These are phyloP conservation scores for Speoplatyrhinus poulsoni DNA, from an alignment of 2,113 vertebrate genomes.

Conservation along the genomic window DNA sequence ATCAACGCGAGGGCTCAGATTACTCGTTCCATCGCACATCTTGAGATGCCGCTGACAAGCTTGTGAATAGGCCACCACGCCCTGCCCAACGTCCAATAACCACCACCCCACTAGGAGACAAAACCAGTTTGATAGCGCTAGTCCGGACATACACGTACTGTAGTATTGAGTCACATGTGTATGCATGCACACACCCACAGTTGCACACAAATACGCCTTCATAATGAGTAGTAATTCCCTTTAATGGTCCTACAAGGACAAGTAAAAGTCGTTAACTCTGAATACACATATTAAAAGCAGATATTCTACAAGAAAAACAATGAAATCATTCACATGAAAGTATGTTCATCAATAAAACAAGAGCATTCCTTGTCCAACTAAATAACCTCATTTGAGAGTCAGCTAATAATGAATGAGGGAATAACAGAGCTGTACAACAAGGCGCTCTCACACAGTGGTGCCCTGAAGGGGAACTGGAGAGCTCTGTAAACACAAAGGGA, in stretches of 20 bases:
- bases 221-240: neutral
- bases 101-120: neutral
- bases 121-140: neutral
- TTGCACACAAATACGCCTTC: neutral
- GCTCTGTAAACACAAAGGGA: slow-evolving; percentile 29
- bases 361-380: neutral
- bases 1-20: slow-evolving; percentile 8
- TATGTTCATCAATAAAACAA: slow-evolving; percentile 29
- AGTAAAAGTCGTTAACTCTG: too few species aligned
- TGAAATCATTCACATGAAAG: neutral
- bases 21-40: neutral
- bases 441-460: neutral
- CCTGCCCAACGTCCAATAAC: neutral
- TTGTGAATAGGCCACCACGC: neutral
- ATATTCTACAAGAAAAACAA: neutral
- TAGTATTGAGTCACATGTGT: neutral
- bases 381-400: slow-evolving; percentile 2
- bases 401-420: slow-evolving; percentile 34
- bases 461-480: slow-evolving; percentile 4
- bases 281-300: neutral
- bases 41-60: neutral
- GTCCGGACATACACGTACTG: slow-evolving; percentile 2
- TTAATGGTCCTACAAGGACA: too few species aligned
- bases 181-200: neutral
- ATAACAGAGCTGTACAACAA: slow-evolving; percentile 30